phyloP scores from a whole-genome alignment of 1,140 invertebrate genomes.

The Uloborus diversus region DNA sequence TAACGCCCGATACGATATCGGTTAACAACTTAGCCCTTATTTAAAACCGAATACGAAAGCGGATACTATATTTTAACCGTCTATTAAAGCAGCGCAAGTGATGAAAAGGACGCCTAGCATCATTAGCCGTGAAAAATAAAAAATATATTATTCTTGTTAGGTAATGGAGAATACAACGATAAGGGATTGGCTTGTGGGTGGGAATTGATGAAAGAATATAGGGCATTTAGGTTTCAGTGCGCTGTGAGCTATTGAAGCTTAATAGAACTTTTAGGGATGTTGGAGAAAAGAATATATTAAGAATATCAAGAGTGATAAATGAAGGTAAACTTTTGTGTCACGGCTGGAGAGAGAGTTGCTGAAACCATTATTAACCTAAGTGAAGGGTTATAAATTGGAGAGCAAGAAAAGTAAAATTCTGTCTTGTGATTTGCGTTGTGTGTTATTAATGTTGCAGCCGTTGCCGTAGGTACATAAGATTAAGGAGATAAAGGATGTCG shows the following conservation, averaged over 20 bases:
- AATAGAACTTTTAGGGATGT: not conserved
- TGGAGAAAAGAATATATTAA: conserved; percentile 1
- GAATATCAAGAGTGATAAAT: not conserved
- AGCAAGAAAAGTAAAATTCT: no score
- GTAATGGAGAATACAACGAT: conserved; percentile 3
- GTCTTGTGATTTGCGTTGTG: no score
- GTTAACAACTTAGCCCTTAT: conserved; percentile 8
- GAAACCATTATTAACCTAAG: no score
- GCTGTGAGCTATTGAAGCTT: not conserved
- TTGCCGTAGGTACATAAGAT: no score
- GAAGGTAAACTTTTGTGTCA: no score
- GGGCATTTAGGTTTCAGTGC: not conserved
- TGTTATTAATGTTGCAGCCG: no score
- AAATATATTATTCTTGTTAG: conserved; percentile 3
- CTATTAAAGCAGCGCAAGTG: conserved; percentile 10
- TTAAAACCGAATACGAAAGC: conserved; percentile 10
- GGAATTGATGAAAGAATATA: conserved; percentile 11
- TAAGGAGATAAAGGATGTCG: no score
- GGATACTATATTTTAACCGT: conserved; percentile 28
- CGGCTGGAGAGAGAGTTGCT: no score
- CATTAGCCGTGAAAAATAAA: conserved; percentile 3
- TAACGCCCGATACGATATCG: conserved; percentile 17
- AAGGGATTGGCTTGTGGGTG: conserved; percentile 6
- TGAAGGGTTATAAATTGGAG: no score
- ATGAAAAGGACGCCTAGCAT: conserved; percentile 21